phyloP scores from a whole-genome alignment of 2,113 vertebrate species.

The Saguinus imperator region DNA sequence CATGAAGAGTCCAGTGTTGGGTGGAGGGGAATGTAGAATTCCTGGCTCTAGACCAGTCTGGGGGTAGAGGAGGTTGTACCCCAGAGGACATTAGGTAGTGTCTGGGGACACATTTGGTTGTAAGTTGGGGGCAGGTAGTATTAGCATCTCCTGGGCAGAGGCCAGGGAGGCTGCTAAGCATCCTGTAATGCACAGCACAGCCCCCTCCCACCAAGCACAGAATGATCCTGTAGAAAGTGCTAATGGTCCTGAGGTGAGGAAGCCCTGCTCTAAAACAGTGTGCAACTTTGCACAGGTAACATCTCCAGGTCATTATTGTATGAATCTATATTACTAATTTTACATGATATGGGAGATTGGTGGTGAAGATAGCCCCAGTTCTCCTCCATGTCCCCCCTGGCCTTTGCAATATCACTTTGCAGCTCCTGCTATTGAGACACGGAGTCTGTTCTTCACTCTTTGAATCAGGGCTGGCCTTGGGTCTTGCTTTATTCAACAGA shows the following conservation, averaged over 20 bases:
- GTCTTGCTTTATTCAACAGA: background rate
- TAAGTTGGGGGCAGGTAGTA: background rate
- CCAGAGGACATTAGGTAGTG: background rate
- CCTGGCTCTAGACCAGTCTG: background rate
- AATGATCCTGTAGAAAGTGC: accelerated
- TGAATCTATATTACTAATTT: background rate
- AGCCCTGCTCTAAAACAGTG: background rate
- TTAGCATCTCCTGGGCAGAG: background rate
- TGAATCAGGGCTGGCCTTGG: background rate
- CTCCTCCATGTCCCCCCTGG: too few species aligned
- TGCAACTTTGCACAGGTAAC: background rate
- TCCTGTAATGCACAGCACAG: accelerated
- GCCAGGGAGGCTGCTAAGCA: too few species aligned
- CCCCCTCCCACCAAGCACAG: too few species aligned
- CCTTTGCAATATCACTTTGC: background rate
- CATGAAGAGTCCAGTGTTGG: background rate
- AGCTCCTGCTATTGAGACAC: accelerated
- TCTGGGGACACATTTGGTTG: background rate
- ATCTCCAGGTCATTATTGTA: background rate
- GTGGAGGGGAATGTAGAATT: background rate
- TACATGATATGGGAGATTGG: background rate
- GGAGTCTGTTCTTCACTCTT: background rate
- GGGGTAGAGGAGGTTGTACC: background rate
- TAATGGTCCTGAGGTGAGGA: accelerated
- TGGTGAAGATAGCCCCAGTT: background rate